These are phyloP conservation scores for Carduelis carduelis DNA, from an alignment of 2,797 vertebrate genomes.

Conservation along the genomic window DNA sequence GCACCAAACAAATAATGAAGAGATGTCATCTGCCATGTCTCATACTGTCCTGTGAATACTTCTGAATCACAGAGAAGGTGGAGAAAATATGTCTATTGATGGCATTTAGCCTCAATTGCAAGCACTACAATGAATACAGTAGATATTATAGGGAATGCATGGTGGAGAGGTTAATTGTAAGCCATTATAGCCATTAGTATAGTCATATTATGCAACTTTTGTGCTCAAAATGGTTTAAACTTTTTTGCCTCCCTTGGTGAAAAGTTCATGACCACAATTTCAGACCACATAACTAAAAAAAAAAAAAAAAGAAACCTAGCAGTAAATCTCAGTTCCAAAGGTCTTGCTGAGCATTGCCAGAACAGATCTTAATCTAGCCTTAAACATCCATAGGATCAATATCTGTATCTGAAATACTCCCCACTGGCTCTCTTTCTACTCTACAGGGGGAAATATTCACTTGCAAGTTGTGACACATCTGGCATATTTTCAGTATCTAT, in stretches of 20 bases:
- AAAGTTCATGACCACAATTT: neutral
- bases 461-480: neutral
- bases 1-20: neutral
- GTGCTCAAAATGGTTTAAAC: neutral
- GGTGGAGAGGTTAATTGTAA: neutral
- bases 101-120: neutral
- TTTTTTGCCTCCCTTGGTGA: neutral
- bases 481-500: neutral
- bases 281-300: neutral
- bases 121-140: neutral
- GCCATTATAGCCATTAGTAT: neutral
- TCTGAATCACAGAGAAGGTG: neutral
- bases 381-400: neutral
- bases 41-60: neutral
- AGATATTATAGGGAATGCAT: neutral
- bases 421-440: neutral
- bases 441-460: neutral
- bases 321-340: neutral
- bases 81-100: neutral
- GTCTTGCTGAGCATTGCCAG: neutral
- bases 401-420: neutral
- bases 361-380: neutral
- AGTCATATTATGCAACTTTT: neutral
- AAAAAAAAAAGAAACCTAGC: neutral
- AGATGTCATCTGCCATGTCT: neutral